A percentile compares a stretch with the other conserved stretches of the same genome.
Conservation (phyloP, 2,797 vertebrate species). For the Ctenopoma kingsleyae region DNA sequence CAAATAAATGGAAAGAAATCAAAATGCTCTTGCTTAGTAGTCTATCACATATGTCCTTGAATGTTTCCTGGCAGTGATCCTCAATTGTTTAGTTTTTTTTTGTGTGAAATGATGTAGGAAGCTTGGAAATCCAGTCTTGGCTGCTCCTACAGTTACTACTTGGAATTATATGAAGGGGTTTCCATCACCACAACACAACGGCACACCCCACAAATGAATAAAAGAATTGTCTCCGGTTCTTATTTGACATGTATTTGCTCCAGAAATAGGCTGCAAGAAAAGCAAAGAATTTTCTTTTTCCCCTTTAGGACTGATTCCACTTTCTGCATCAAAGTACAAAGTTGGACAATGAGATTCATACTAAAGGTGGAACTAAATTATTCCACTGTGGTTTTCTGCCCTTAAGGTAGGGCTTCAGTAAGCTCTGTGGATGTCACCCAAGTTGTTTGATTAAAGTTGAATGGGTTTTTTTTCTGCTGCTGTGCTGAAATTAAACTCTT, state of each 20-base stretch:
- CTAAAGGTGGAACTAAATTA: slow-evolving; percentile 21
- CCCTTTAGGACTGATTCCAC: slow-evolving; percentile 29
- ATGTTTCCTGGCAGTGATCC: slow-evolving; percentile 69
- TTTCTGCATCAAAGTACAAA: slow-evolving; percentile 40
- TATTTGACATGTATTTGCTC: slow-evolving; percentile 44
- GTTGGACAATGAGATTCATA: slow-evolving; percentile 33
- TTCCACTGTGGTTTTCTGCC: slow-evolving; percentile 29
- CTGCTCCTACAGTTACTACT: slow-evolving; percentile 61
- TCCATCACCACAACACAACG: slow-evolving; percentile 61
- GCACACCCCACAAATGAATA: slow-evolving; percentile 59
- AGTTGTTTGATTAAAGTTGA: slow-evolving; percentile 18
- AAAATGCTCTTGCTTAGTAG: slow-evolving; percentile 48
- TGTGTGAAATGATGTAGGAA: slow-evolving; percentile 62
- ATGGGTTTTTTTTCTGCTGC: slow-evolving; percentile 16
- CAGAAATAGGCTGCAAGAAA: slow-evolving; percentile 25
- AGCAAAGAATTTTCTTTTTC: slow-evolving; percentile 20
- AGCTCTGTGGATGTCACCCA: slow-evolving; percentile 17
- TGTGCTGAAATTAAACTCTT: slow-evolving; percentile 5
- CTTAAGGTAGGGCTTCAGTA: neutral
- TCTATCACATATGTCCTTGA: slow-evolving; percentile 67
- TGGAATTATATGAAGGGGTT: slow-evolving; percentile 70
- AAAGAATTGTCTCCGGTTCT: slow-evolving; percentile 51
- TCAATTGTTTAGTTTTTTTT: slow-evolving; percentile 52
- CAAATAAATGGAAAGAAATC: slow-evolving; percentile 37
- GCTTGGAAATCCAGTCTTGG: slow-evolving; percentile 66